Conservation (phyloP, 2,797 vertebrate genomes). For the Odontamblyopus rebecca region DNA sequence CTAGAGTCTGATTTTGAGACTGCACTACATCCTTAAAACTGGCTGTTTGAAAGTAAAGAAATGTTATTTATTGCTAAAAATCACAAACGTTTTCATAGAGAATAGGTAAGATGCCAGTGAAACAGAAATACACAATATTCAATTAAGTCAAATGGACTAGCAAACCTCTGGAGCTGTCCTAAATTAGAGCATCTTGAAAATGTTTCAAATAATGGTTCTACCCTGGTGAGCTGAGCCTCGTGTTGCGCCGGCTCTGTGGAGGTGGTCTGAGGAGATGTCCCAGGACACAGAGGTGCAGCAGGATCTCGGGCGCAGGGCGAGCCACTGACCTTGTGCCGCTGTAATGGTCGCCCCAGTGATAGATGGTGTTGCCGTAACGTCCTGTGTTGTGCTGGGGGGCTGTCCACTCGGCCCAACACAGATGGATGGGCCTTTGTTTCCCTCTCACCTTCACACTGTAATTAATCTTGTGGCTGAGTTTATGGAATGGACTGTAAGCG, state of each 20-base stretch:
- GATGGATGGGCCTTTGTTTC: slow-evolving; percentile 79
- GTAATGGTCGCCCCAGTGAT: slow-evolving; percentile 70
- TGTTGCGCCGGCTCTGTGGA: slow-evolving; percentile 20
- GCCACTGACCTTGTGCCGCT: slow-evolving; percentile 76
- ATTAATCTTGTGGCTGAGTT: slow-evolving; percentile 74
- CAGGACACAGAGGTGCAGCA: slow-evolving; percentile 38
- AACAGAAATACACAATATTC: no score
- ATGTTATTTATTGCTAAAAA: no score
- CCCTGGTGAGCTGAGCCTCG: background rate
- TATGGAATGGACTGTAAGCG: slow-evolving; percentile 34
- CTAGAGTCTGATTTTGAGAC: no score
- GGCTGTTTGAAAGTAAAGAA: no score
- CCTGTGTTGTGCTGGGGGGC: slow-evolving; percentile 58
- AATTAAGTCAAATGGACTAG: no score
- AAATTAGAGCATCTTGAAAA: no score
- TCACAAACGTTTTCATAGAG: no score
- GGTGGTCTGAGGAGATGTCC: slow-evolving; percentile 20
- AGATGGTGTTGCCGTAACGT: slow-evolving; percentile 67
- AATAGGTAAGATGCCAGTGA: no score
- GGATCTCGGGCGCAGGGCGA: slow-evolving; percentile 37
- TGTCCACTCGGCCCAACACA: slow-evolving; percentile 74
- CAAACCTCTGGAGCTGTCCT: no score
- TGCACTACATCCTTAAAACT: no score
- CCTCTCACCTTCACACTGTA: slow-evolving; percentile 64
- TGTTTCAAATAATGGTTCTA: background rate